These are phyloP conservation scores for Pachypeltis micranthus DNA, from an alignment of 1,140 invertebrate species.

Conservation along the genomic window DNA sequence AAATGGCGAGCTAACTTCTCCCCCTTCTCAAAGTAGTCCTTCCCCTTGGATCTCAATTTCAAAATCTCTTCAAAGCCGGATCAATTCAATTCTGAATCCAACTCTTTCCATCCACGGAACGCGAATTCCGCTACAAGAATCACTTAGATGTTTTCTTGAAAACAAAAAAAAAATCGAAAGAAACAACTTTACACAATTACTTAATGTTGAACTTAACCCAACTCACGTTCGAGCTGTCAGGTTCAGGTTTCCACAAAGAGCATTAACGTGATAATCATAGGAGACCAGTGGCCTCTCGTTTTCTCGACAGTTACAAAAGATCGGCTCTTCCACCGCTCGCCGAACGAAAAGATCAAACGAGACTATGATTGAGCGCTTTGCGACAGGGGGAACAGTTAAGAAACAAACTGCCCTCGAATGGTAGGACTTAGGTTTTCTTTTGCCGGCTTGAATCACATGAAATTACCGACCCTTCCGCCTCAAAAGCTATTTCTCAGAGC, in stretches of 20 bases:
- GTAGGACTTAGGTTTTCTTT: too few relatives aligned
- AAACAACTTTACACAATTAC: not conserved
- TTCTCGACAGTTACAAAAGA: too few relatives aligned
- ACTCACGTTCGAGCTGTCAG: not conserved
- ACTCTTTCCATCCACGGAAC: not conserved
- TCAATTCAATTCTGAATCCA: not conserved
- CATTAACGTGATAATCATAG: not conserved
- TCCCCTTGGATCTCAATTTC: not conserved
- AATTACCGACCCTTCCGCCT: too few relatives aligned
- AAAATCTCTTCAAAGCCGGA: not conserved
- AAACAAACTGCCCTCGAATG: too few relatives aligned
- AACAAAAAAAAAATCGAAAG: not conserved
- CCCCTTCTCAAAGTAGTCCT: not conserved
- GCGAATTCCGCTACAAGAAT: not conserved
- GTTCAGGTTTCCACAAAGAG: not conserved
- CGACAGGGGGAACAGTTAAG: too few relatives aligned
- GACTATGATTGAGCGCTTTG: too few relatives aligned
- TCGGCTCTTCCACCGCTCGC: too few relatives aligned
- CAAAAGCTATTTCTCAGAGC: too few relatives aligned
- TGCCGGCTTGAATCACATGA: too few relatives aligned
- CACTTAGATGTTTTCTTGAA: not conserved
- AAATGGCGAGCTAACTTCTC: not conserved
- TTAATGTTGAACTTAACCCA: not conserved
- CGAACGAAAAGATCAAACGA: too few relatives aligned
- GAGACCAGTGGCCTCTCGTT: too few relatives aligned